Evolutionary conservation across 2,888 invertebrate species (phyloP), one percentile per base, ranked within the genome.

Genomic region (Euclidia mi): DNA sequence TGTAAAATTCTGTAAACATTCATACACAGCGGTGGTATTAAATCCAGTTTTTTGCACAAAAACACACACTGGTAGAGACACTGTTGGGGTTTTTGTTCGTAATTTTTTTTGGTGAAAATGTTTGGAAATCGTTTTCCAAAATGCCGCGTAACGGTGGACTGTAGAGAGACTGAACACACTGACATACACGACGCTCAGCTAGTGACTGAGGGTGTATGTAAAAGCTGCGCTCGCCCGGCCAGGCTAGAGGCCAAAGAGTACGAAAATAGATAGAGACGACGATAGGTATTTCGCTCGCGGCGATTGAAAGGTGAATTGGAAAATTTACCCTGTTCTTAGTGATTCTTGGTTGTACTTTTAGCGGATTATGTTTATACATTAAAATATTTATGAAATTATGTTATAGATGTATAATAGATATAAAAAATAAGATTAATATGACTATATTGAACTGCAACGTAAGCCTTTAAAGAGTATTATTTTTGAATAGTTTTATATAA

Each of bases 131-230:
- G 82, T 77, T 79, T 81, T 86, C 85, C 73, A 74, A 77, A 78
- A 79, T 68, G 71, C 72, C 79, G 81, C 81, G 80, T 82, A 81
- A 81, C 55, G 65, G 51, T 47, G 46, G 51, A 37, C 44, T 48
- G 43, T 63, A 51, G 55, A 56, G 52, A 56, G 38, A 15, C 20
- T 35, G 63, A 65, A 63, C 71, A 49, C 46, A 66, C 53, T 60
- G 45, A 52, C 43, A 35, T 59, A 61, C 71, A 64, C 79, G 67
- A 81, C 81, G 77, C 78, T 82, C 82, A 78, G 88, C 85, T 84
- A 83, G 81, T 82, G 82, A 93, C 93, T 92, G 92, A 91, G 92
- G 91, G 88, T 87, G 84, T 83, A 81, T 76, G 83, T 80, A 85
- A 74, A 56, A 88, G 90, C 90, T 89, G 81, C 81, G 81, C 84